These are phyloP conservation scores for Andrena bucephala DNA, from an alignment of 2,888 invertebrate species.

Conservation along the genomic window DNA sequence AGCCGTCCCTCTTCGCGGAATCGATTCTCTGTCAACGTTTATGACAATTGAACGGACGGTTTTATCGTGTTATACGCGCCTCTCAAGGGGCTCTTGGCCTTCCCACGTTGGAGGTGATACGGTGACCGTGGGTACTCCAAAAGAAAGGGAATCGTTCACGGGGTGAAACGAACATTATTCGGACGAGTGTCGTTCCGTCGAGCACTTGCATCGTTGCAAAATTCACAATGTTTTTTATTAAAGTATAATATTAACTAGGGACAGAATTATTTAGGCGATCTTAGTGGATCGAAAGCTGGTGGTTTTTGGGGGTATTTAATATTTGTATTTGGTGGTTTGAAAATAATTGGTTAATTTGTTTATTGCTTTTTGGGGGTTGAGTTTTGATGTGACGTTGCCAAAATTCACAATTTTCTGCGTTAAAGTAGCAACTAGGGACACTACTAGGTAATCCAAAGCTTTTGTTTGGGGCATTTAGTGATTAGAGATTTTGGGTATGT, in stretches of 20 bases:
- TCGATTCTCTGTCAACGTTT: conserved; percentile 33
- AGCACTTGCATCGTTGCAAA: conserved; percentile 9
- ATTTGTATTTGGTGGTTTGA: background rate
- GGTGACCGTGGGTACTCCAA: conserved; percentile 56
- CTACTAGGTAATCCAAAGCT: too few relatives aligned
- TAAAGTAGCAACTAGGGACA: too few relatives aligned
- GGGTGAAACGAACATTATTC: background rate
- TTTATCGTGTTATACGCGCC: conserved; percentile 14
- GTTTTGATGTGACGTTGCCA: too few relatives aligned
- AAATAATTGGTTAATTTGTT: background rate
- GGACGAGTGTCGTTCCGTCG: background rate
- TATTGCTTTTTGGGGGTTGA: background rate
- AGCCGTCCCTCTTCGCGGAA: background rate
- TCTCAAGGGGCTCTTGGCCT: conserved; percentile 3
- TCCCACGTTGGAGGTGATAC: conserved; percentile 1
- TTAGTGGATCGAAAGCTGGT: too few relatives aligned
- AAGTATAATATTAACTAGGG: too few relatives aligned
- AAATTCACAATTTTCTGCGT: too few relatives aligned
- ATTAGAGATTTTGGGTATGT: too few relatives aligned
- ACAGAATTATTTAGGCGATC: too few relatives aligned
- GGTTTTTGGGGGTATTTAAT: too few relatives aligned
- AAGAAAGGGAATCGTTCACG: conserved; percentile 11
- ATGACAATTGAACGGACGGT: conserved; percentile 24
- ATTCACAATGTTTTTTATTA: background rate
- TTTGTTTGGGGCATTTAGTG: too few relatives aligned